These are phyloP conservation scores for Florisuga fusca DNA, from an alignment of 2,797 vertebrate genomes.

Conservation along the genomic window DNA sequence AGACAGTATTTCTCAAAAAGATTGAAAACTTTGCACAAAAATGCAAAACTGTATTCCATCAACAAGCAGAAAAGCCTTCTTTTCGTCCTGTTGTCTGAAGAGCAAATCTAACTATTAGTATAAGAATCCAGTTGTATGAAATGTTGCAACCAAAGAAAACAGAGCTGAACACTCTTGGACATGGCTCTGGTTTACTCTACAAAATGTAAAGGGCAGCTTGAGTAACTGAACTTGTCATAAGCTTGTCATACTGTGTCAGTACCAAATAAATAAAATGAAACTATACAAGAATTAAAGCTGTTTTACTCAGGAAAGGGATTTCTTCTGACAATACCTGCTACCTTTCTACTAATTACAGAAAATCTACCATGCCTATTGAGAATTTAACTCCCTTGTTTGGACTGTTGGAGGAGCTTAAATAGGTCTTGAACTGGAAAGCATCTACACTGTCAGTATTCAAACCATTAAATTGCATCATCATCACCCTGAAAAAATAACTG, in stretches of 20 bases:
- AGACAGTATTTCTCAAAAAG: not conserved
- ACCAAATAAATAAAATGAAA: not conserved
- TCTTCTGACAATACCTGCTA: not conserved
- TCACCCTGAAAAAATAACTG: not conserved
- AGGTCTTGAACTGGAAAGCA: not conserved
- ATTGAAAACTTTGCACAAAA: constrained; percentile 3
- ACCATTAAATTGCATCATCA: not conserved
- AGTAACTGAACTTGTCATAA: not conserved
- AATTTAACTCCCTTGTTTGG: not conserved
- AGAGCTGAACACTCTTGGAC: not conserved
- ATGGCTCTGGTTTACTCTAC: not conserved
- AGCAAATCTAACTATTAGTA: not conserved
- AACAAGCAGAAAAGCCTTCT: not conserved
- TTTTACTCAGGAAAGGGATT: not conserved
- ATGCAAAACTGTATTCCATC: constrained; percentile 8
- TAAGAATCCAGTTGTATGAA: not conserved
- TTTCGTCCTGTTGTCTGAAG: not conserved
- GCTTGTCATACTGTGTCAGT: not conserved
- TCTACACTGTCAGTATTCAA: not conserved
- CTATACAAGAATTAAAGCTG: not conserved
- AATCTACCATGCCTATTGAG: not conserved
- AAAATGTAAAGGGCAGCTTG: not conserved
- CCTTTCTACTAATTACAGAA: not conserved
- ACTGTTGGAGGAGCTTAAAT: not conserved
- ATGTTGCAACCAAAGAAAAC: not conserved